Conservation (phyloP, 2,888 invertebrate species). For the Aleiodes testaceus region DNA sequence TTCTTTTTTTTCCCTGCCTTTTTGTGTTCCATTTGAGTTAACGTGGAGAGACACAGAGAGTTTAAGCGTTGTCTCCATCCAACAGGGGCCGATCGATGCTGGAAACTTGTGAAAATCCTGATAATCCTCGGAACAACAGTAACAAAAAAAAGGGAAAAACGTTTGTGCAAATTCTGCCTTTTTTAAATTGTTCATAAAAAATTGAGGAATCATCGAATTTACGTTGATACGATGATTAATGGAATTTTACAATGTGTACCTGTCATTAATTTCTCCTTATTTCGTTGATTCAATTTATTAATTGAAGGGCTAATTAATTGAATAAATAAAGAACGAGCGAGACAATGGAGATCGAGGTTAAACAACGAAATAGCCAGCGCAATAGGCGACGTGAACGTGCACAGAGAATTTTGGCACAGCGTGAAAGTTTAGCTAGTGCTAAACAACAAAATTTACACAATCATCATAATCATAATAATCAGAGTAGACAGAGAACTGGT, state of each 20-base stretch:
- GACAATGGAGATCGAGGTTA: constrained; percentile 83
- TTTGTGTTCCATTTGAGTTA: not conserved
- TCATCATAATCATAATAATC: constrained; percentile 41
- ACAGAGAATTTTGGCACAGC: constrained; percentile 92
- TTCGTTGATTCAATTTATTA: no score
- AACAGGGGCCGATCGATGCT: constrained; percentile 14
- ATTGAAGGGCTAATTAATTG: no score
- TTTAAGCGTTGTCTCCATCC: constrained; percentile 14
- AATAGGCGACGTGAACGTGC: constrained; percentile 92
- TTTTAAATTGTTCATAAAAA: no score
- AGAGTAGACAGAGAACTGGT: constrained; percentile 56
- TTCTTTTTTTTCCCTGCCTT: not conserved
- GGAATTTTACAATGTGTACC: no score
- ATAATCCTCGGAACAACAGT: not conserved
- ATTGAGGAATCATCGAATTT: no score
- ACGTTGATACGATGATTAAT: no score
- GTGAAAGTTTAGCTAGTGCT: constrained; percentile 79
- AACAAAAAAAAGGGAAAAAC: not conserved
- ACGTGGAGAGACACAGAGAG: not conserved
- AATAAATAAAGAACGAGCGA: no score
- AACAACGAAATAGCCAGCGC: constrained; percentile 84
- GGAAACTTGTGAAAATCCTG: constrained; percentile 10
- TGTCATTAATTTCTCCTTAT: no score
- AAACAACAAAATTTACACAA: constrained; percentile 64
- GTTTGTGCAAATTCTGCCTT: no score